These are phyloP conservation scores for Lepidostoma basale DNA, from an alignment of 1,140 invertebrate species.

Conservation along the genomic window DNA sequence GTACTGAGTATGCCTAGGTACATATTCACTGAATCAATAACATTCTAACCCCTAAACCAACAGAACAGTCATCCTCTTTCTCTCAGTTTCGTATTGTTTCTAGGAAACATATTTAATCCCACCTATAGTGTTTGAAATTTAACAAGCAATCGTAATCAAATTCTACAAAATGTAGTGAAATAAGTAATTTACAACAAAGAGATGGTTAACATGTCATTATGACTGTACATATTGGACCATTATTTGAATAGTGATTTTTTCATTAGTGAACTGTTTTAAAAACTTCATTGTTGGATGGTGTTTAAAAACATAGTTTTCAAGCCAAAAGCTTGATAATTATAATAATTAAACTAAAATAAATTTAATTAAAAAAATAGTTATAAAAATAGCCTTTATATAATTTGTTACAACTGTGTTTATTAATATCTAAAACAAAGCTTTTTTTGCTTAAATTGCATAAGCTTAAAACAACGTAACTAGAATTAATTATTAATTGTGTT, in stretches of 20 bases:
- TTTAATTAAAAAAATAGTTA: neutral
- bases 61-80: neutral
- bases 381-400: no score
- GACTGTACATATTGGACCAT: constrained; percentile 1
- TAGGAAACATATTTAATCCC: neutral
- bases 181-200: neutral
- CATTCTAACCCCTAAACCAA: constrained; percentile 17
- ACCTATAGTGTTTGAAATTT: neutral
- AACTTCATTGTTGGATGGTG: neutral
- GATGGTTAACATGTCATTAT: neutral
- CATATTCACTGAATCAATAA: constrained; percentile 39
- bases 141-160: neutral
- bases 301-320: neutral
- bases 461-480: neutral
- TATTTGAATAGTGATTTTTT: neutral
- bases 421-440: no score
- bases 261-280: neutral
- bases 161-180: neutral
- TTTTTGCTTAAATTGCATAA: neutral
- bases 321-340: neutral
- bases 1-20: no score
- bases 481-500: no score
- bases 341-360: neutral
- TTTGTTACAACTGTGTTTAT: no score
- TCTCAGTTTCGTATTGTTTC: neutral